These are phyloP conservation scores for Mionectes olivaceus DNA, from an alignment of 2,797 vertebrate species.

Conservation along the genomic window DNA sequence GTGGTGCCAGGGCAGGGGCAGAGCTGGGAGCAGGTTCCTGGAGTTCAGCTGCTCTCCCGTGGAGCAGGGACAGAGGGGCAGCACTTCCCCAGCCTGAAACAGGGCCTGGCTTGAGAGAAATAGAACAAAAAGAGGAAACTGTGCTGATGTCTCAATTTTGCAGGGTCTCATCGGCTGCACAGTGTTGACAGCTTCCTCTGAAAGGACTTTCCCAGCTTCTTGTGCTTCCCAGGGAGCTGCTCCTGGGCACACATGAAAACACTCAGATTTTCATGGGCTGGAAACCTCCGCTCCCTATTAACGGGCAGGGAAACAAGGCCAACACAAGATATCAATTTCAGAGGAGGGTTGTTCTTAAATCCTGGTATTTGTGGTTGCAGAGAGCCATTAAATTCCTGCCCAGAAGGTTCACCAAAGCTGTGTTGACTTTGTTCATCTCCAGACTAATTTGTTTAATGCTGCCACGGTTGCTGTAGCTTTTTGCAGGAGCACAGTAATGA, in stretches of 20 bases:
- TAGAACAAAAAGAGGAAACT: not conserved
- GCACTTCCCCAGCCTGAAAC: not conserved
- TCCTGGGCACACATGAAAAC: not conserved
- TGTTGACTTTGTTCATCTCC: not conserved
- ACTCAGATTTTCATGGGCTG: not conserved
- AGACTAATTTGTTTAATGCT: not conserved
- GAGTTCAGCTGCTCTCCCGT: not conserved
- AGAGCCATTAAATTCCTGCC: not conserved
- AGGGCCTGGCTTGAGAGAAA: not conserved
- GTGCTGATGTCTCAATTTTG: not conserved
- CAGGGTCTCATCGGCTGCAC: not conserved
- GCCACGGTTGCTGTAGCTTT: not conserved
- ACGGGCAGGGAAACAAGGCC: not conserved
- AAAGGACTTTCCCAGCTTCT: not conserved
- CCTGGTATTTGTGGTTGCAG: not conserved
- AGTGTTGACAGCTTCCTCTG: not conserved
- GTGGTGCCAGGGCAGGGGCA: not conserved
- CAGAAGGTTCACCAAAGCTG: not conserved
- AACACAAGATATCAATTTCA: not conserved
- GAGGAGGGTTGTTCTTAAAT: not conserved
- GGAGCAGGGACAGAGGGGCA: not conserved
- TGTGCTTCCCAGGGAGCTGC: not conserved
- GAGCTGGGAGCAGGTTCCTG: not conserved
- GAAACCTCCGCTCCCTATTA: rapidly evolving
- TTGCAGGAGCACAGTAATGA: not conserved